Evolutionary conservation across 2,797 vertebrate species (phyloP), one percentile per base, ranked within the genome.

Genomic region (Molossus alvarezi): DNA sequence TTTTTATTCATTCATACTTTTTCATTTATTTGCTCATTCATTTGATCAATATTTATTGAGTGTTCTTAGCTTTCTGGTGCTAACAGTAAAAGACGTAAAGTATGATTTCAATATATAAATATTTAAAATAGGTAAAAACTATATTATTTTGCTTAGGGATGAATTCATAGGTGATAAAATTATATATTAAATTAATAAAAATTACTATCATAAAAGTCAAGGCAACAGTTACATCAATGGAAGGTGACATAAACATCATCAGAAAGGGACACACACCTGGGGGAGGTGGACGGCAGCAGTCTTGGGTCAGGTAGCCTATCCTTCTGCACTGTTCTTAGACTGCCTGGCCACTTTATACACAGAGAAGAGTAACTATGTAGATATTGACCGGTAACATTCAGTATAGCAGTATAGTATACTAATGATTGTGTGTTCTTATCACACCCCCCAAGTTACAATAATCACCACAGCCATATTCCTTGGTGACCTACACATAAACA

Each of bases 181-280:
- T 62, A 77, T 11, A 48, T 18, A 64, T 10, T 23, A 94, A 90
- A 94, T 17, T 37, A 92, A 88, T 79, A 88, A 88, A 88, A 92
- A 82, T 13, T 2, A 55, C 53, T 60, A 25, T 51, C 18, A 41
- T 20, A 53, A 76, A 73, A 67, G 17, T 80, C 15, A 60, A 81
- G 45, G 17, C 81, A 67, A 64, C 12, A 37, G 60, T 20, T 62
- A 14, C 1, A 48, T 25, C 9, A 9, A 53, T 14, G 17, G 60
- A 62, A 73, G 45, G 45, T 27, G 33, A 73, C 9, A 29, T 57
- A 60, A 60, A 64, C 53, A 62, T 57, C 14, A 33, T 27, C 29
- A 51, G 53, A 12, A 88, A 71, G 23, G 8, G 9, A 86, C 64
- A 37, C 9, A n/a, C 3, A 33, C 2, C 29, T 25, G 2, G 10